Percentiles rank a stretch among this genome's conserved stretches.
Conservation (phyloP, 2,888 invertebrate species). For the Amorpha juglandis region DNA sequence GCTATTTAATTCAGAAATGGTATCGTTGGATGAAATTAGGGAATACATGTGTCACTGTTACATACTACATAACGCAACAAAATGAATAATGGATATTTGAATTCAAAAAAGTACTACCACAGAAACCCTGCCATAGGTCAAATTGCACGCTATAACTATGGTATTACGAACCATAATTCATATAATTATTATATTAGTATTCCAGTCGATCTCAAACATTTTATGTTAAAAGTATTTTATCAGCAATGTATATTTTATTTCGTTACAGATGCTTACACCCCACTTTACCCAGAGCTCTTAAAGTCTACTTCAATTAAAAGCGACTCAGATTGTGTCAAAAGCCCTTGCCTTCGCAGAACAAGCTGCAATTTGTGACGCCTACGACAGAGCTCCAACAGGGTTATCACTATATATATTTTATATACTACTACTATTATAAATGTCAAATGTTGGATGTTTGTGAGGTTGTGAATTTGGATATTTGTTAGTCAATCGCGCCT, state of each 20-base stretch:
- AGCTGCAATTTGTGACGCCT: conserved; percentile 65
- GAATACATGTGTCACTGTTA: background rate
- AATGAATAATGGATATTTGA: background rate
- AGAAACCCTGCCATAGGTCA: background rate
- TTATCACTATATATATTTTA: conserved; percentile 32
- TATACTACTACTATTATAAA: background rate
- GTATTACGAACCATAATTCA: background rate
- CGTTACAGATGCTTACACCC: conserved; percentile 17
- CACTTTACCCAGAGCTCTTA: conserved; percentile 22
- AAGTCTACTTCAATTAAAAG: conserved; percentile 59
- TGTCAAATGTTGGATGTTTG: too few species aligned
- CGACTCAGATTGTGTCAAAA: conserved; percentile 62
- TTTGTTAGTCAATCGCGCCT: too few species aligned
- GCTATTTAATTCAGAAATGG: background rate
- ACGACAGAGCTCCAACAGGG: conserved; percentile 46
- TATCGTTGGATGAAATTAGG: conserved; percentile 3
- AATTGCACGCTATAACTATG: background rate
- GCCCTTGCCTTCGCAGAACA: conserved; percentile 47
- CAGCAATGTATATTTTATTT: background rate
- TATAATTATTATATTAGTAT: too few species aligned
- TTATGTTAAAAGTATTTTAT: background rate
- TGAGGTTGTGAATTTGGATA: too few species aligned
- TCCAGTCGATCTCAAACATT: too few species aligned
- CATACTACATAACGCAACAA: background rate
- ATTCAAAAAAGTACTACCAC: background rate